Conservation (phyloP, 1,140 invertebrate genomes). For the Drosophila malerkotliana region DNA sequence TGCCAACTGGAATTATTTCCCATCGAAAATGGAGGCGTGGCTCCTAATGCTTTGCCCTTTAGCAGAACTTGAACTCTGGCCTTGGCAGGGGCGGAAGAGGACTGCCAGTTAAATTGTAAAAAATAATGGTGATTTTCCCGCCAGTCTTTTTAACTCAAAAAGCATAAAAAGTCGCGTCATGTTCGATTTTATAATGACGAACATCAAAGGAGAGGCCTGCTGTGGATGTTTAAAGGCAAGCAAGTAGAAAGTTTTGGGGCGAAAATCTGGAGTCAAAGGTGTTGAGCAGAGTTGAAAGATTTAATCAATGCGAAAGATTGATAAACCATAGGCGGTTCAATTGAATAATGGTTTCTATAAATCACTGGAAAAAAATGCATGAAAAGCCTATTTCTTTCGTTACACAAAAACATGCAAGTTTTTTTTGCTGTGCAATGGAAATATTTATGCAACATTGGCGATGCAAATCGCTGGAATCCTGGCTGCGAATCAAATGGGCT, state of each 20-base stretch:
- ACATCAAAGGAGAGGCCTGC: slow-evolving; percentile 37
- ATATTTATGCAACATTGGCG: slow-evolving; percentile 41
- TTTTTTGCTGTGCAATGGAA: background rate
- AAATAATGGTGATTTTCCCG: slow-evolving; percentile 56
- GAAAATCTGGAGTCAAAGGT: slow-evolving; percentile 40
- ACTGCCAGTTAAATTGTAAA: slow-evolving; percentile 35
- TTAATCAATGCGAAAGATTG: slow-evolving; percentile 30
- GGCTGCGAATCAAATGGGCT: slow-evolving; percentile 21
- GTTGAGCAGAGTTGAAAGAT: slow-evolving; percentile 34
- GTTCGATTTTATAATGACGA: slow-evolving; percentile 50
- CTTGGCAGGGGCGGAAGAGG: slow-evolving; percentile 30
- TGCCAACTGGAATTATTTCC: slow-evolving; percentile 50
- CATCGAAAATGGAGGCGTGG: slow-evolving; percentile 44
- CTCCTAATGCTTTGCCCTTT: slow-evolving; percentile 48
- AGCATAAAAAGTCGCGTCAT: slow-evolving; percentile 51
- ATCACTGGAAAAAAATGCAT: background rate
- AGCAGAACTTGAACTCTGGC: slow-evolving; percentile 73
- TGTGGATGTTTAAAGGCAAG: slow-evolving; percentile 32
- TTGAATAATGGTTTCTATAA: background rate
- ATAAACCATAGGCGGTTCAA: slow-evolving; percentile 9
- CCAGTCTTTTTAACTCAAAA: slow-evolving; percentile 35
- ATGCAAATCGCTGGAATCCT: slow-evolving; percentile 33
- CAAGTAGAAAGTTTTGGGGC: slow-evolving; percentile 58
- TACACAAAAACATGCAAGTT: too few species aligned
- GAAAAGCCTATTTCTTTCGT: background rate